phyloP scores from a whole-genome alignment of 2,888 invertebrate genomes.

The Sipha maydis region DNA sequence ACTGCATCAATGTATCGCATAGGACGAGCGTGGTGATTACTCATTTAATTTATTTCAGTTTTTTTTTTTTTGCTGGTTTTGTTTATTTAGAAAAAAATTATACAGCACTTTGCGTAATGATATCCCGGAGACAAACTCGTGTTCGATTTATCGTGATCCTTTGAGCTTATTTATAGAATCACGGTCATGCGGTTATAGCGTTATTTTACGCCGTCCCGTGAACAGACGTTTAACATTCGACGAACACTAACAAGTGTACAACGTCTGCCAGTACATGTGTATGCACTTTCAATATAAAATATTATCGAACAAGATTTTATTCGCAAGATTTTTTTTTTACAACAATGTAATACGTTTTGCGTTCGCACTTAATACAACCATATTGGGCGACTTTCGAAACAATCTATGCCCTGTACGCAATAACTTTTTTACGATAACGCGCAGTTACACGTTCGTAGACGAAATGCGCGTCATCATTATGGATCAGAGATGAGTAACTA shows the following conservation, averaged over 20 bases:
- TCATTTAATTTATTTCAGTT: slow-evolving; percentile 29
- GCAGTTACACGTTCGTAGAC: no score
- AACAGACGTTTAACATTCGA: neutral
- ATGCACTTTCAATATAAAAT: no score
- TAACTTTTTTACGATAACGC: no score
- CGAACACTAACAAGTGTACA: neutral
- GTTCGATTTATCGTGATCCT: slow-evolving; percentile 15
- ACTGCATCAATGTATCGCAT: neutral
- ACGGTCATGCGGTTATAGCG: neutral
- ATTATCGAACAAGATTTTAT: no score
- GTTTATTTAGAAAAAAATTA: neutral
- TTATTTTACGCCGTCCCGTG: neutral
- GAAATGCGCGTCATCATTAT: no score
- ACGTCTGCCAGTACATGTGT: no score
- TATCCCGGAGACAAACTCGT: neutral
- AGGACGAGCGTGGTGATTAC: slow-evolving; percentile 4
- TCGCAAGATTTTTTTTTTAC: no score
- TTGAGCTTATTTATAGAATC: neutral
- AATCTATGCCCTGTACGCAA: no score
- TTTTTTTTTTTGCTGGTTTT: neutral
- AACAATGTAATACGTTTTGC: no score
- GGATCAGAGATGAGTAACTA: no score
- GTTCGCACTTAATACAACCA: no score
- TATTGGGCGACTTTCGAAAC: no score
- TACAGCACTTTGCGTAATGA: neutral